phyloP scores from a whole-genome alignment of 2,797 vertebrate species.

The Artibeus jamaicensis region DNA sequence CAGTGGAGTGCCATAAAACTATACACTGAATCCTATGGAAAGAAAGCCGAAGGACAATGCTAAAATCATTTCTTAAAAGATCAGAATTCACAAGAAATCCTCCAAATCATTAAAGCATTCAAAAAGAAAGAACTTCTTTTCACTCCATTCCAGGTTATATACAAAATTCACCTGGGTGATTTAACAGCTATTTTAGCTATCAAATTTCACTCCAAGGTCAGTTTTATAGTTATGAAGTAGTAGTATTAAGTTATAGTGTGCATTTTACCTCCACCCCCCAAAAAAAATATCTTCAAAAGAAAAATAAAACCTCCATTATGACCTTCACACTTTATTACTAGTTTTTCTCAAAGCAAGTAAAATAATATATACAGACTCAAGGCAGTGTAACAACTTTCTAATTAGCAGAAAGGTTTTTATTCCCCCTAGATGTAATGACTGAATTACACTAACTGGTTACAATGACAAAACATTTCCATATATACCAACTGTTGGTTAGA shows the following conservation, averaged over 20 bases:
- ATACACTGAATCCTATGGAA: neutral
- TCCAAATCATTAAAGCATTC: slow-evolving; percentile 26
- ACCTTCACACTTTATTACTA: slow-evolving; percentile 66
- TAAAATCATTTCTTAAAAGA: slow-evolving; percentile 19
- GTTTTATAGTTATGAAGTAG: slow-evolving; percentile 1
- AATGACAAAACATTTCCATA: slow-evolving; percentile 34
- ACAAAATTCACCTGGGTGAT: slow-evolving; percentile 32
- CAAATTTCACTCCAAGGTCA: slow-evolving; percentile 52
- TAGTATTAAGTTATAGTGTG: neutral
- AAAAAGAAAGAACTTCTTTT: slow-evolving; percentile 32
- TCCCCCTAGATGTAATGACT: slow-evolving; percentile 13
- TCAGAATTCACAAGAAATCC: slow-evolving; percentile 45
- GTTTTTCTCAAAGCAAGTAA: slow-evolving; percentile 49
- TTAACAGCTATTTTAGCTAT: slow-evolving; percentile 43
- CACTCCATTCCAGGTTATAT: slow-evolving; percentile 32
- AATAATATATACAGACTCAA: slow-evolving; percentile 47
- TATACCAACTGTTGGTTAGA: neutral
- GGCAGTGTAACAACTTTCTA: slow-evolving; percentile 33
- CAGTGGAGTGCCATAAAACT: neutral
- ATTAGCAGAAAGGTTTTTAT: neutral
- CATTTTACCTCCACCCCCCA: neutral
- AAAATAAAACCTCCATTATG: slow-evolving; percentile 48
- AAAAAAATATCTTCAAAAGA: slow-evolving; percentile 43
- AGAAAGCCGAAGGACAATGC: neutral
- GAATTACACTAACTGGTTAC: slow-evolving; percentile 52